Base-by-base conservation (phyloP, 1,140 invertebrate species). In the Temnothorax longispinosus region DNA sequence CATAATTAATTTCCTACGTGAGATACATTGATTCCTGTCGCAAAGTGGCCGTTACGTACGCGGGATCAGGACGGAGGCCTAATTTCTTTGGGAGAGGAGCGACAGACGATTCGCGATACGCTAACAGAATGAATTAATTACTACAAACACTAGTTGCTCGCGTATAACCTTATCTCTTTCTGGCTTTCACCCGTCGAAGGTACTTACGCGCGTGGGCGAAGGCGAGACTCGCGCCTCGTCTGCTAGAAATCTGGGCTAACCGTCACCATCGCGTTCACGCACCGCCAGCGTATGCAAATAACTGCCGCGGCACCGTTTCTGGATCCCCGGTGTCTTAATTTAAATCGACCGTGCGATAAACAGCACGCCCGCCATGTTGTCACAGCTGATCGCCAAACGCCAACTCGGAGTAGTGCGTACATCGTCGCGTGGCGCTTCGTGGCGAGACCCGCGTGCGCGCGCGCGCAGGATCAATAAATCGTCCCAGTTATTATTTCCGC, bases 381-480 rank as follows among this genome's bases (percentile, higher is more conserved):
- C 78, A 88, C 89, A 92, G 91, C 91, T 92, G 91, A 91, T 91
- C 65, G 62, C 65, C 6, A 72, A 91, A 89, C 65, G 62, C 65
- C 6, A 72, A 69, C 89, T 74, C 80, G 76, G 76, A 86, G 81
- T n/a, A 18, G 8, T 47, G 47, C 11, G 11, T 18, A n/a, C 52
- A 82, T 27, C 81, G 84, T 56, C 35, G 72, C 38, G 52, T 60
- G 35, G 41, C 62, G 69, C 56, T 74, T 74, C 62, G 76, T 58
- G 35, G 54, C 60, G 60, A 27, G 27, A 27, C 27, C 27, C 32
- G 32, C 60, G 13, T 21, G 58, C 21, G 27, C 27, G 60, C 32
- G 32, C 60, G 13, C 58, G 58, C 21, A 47, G 72, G 89, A 90
- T 90, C 88, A 87, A 91, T 89, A 90, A 81, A 47, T 80, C 32